Conservation (phyloP, 2,888 invertebrate species). For the Torymus aiolomorphi region DNA sequence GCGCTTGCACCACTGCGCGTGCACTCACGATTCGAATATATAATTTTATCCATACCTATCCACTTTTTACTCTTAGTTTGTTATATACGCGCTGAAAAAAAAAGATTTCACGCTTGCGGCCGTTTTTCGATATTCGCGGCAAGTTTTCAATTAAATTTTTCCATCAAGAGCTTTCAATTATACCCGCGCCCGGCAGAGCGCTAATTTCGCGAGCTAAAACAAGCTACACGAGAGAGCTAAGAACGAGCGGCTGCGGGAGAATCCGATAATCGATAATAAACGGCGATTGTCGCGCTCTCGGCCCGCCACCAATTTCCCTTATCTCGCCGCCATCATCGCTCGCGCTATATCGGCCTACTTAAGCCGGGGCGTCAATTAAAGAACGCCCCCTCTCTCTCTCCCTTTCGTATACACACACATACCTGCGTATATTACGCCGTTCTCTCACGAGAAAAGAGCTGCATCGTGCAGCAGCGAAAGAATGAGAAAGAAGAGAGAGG, state of each 20-base stretch:
- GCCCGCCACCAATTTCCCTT: conserved; percentile 24
- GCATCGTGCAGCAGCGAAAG: not conserved
- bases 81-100: too few relatives aligned
- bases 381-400: not conserved
- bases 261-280: conserved; percentile 40
- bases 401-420: not conserved
- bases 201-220: conserved; percentile 19
- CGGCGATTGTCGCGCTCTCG: conserved; percentile 10
- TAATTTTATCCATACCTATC: too few relatives aligned
- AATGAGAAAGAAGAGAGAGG: not conserved
- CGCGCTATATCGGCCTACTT: conserved; percentile 29
- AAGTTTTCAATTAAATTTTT: conserved; percentile 32
- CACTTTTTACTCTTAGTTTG: too few relatives aligned
- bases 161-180: conserved; percentile 28
- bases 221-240: not conserved
- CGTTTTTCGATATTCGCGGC: too few relatives aligned
- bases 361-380: conserved; percentile 31
- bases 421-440: not conserved
- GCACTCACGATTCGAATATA: too few relatives aligned
- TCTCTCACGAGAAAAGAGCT: conserved; percentile 14
- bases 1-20: too few relatives aligned
- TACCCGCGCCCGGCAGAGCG: not conserved
- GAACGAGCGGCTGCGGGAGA: not conserved
- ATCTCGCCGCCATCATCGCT: conserved; percentile 1
- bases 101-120: too few relatives aligned